These are phyloP conservation scores for Xerus inauris DNA, from an alignment of 2,113 vertebrate genomes.

Conservation along the genomic window DNA sequence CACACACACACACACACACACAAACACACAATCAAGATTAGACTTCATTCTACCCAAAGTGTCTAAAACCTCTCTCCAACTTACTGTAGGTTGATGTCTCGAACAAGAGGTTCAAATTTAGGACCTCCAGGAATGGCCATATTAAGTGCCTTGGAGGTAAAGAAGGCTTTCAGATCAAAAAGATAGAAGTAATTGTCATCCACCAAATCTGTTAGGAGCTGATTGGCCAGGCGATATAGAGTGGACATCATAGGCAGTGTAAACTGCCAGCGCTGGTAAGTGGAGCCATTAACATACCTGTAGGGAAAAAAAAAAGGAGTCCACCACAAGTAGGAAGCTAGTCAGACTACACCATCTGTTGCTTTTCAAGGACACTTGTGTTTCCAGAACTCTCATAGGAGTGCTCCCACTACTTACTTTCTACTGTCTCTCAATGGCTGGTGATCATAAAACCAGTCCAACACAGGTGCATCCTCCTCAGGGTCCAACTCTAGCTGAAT, in stretches of 20 bases:
- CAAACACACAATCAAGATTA: background rate
- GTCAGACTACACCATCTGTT: background rate
- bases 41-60: background rate
- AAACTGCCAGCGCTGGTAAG: conserved; percentile 99
- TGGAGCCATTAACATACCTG: conserved; percentile 97
- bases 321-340: background rate
- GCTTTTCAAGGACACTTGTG: background rate
- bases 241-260: conserved; percentile 99
- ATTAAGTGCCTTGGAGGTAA: conserved; percentile 98
- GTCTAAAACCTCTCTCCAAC: conserved; percentile 66
- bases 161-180: conserved; percentile 98
- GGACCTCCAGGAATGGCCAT: conserved; percentile 99
- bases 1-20: too few species aligned
- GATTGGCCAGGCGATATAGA: conserved; percentile 98
- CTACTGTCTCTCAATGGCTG: conserved; percentile 95
- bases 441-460: conserved; percentile 99
- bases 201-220: conserved; percentile 97
- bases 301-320: background rate
- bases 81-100: conserved; percentile 99
- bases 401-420: conserved; percentile 87
- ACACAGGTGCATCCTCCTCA: conserved; percentile 94
- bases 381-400: background rate
- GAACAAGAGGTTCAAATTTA: conserved; percentile 98
- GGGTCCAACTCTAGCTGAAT: conserved; percentile 98
- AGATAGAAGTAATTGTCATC: conserved; percentile 99